Conservation (phyloP, 2,113 vertebrate genomes). For the Phasianus colchicus region DNA sequence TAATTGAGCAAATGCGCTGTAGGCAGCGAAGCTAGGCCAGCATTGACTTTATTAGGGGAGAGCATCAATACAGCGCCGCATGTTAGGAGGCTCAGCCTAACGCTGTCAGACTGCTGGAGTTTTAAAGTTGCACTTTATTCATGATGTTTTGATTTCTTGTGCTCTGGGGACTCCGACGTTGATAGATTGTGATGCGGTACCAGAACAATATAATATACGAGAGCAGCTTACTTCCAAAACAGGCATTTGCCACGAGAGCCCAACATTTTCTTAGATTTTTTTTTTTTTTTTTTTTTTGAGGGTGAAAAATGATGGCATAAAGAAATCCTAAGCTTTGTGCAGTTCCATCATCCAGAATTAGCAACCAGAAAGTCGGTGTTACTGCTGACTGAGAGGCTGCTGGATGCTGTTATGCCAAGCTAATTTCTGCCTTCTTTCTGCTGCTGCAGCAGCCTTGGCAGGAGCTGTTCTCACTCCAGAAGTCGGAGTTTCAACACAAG, state of each 20-base stretch:
- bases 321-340: slow-evolving; percentile 1
- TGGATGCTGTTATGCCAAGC: neutral
- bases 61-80: neutral
- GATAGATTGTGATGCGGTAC: slow-evolving; percentile 50
- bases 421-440: neutral
- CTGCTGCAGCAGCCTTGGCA: neutral
- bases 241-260: neutral
- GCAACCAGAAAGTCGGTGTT: slow-evolving; percentile 16
- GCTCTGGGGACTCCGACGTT: slow-evolving; percentile 65
- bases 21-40: neutral
- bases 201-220: neutral
- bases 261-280: neutral
- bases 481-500: neutral
- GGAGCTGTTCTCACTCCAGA: slow-evolving; percentile 6
- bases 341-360: slow-evolving; percentile 30
- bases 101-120: slow-evolving; percentile 25
- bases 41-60: slow-evolving; percentile 5
- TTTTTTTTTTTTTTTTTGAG: neutral
- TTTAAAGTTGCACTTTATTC: slow-evolving; percentile 53
- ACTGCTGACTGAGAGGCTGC: neutral
- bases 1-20: slow-evolving; percentile 50
- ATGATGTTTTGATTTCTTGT: slow-evolving; percentile 65
- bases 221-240: slow-evolving; percentile 36
- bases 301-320: slow-evolving; percentile 30
- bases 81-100: neutral